Base-by-base conservation (phyloP, 2,888 invertebrate species). In the Oligia strigilis region DNA sequence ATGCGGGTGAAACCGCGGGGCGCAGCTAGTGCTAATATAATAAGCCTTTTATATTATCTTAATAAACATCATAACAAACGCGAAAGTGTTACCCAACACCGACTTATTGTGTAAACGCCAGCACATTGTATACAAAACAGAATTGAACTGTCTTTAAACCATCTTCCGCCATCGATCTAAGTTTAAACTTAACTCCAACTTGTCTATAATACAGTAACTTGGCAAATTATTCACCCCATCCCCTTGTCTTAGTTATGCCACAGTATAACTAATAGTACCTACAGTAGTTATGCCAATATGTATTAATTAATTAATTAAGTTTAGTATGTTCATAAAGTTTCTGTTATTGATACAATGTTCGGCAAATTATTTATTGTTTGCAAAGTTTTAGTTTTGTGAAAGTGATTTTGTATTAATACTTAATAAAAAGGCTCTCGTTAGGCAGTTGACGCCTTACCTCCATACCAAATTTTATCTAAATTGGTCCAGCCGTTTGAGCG, bases 231-330 rank as follows among this genome's bases (percentile, higher is more conserved):
- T 82, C 49, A 29, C 52, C 67, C 60, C 67, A 46, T 55, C 60
- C 69, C 14, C 83, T 66, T 67, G 46, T 71, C 46, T 55, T 62
- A 82, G 69, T 83, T 75, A 72, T 29, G 19, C 72, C 80, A 78
- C 40, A 40, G 40, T 5, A 40, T 40, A 40, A 40, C 40, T 40
- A 40, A 40, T 40, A 40, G 5, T 40, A 40, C 40, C 29, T 29
- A 40, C 40, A 40, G 40, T 40, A 40, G 69, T 83, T 75, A 72
- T 29, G 23, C 72, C 80, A 78, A 84, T 84, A 86, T 79, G 67
- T 86, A 75, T 83, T 83, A 83, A 75, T 83, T 83, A 83, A 86
- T 86, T 83, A 86, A 87, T 86, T 86, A 82, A 87, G 87, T 84
- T 87, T 77, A 71, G n/a, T 75, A 40, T 60, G 40, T 66, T 79